Conservation (phyloP, 2,797 vertebrate genomes). For the Chelonia mydas region DNA sequence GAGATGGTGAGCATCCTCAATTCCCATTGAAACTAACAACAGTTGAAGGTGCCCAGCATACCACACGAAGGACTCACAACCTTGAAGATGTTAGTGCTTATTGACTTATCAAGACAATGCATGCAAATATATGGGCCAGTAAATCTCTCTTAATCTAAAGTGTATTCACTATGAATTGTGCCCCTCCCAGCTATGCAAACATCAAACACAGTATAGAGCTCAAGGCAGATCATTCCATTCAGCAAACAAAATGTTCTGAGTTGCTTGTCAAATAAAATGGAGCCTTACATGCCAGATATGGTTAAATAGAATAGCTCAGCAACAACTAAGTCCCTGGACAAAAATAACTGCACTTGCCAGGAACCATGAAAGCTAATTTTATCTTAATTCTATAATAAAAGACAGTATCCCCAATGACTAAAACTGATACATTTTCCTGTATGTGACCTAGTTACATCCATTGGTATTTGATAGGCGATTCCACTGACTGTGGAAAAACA, state of each 20-base stretch:
- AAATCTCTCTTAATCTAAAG: neutral
- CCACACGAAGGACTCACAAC: neutral
- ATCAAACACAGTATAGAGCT: neutral
- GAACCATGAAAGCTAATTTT: neutral
- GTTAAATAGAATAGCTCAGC: neutral
- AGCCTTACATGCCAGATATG: neutral
- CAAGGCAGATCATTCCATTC: neutral
- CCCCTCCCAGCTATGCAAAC: neutral
- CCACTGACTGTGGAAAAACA: neutral
- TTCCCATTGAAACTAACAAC: neutral
- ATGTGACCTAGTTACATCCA: neutral
- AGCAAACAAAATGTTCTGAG: neutral
- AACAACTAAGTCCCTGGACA: neutral
- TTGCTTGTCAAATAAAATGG: slow-evolving; percentile 7
- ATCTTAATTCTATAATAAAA: neutral
- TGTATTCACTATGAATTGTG: slow-evolving; percentile 15
- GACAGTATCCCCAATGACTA: neutral
- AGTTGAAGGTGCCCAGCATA: neutral
- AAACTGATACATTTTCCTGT: neutral
- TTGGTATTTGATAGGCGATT: neutral
- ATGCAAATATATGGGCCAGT: neutral
- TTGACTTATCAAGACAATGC: neutral
- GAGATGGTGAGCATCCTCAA: neutral
- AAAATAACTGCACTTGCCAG: neutral
- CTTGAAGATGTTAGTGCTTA: neutral